Base-by-base conservation (phyloP, 2,797 vertebrate genomes). In the Oceanodroma leucorhoa region DNA sequence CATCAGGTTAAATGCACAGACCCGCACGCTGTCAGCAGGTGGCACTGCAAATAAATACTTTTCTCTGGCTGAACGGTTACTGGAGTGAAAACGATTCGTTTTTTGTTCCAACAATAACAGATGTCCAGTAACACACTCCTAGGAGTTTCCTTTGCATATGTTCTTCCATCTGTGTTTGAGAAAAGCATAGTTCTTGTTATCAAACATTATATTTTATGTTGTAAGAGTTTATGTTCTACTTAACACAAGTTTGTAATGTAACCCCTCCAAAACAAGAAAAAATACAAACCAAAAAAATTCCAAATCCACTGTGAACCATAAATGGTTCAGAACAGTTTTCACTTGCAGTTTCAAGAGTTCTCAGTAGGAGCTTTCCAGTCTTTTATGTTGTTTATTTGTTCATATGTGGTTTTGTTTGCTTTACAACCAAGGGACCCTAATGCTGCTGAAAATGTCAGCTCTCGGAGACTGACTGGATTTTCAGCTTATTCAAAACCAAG, bases 161-260 rank as follows among this genome's bases (percentile, higher is more conserved):
- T 95, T 97, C 93, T 96, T 95, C 98, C 98, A 97, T 98, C 97
- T 98, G 98, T 97, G 97, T 98, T 98, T 97, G 97, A 98, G 97
- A 97, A 97, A 97, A 97, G 97, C 95, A 94, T 89, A 94, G 87
- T 97, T 96, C 75, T 97, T 98, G 98, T 98, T 98, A 98, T 97
- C 97, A 98, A 98, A 98, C 98, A 98, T 93, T 95, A 76, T 94
- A 96, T 97, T 97, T 97, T 95, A 96, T 96, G 94, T 94, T 91
- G 89, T 97, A 96, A 96, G 97, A 96, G 94, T 98, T 97, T 98
- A 93, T 94, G 95, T 97, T 97, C 97, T 82, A 46, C 76, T 87
- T 96, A 83, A 91, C 82, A 22, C 84, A 50, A 90, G 88, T 96
- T 96, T 19, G 64, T 89, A 80, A 80, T 51, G 78, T 80, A 95